Evolutionary conservation across 2,113 vertebrate species (phyloP).

Genomic region (Axis porcinus): DNA sequence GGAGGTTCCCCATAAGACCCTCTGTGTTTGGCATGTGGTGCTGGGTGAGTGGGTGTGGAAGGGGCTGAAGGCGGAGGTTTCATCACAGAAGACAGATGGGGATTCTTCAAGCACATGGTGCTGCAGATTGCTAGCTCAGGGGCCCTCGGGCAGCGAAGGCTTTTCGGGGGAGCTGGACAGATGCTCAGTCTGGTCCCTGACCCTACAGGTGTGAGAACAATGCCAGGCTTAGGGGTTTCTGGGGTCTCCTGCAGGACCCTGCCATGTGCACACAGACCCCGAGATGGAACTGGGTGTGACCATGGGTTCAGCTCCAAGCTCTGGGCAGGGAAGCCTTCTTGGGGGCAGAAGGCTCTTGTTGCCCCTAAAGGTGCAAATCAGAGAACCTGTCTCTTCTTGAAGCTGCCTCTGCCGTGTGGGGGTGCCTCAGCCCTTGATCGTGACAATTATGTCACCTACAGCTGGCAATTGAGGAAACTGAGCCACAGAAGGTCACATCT

Average conservation of each 20-base stretch:
- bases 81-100: neutral
- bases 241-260: neutral
- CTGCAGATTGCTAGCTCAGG: neutral
- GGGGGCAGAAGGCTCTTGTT: neutral
- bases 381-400: neutral
- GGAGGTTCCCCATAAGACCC: neutral
- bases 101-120: neutral
- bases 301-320: neutral
- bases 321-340: neutral
- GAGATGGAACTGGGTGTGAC: rapidly evolving
- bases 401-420: rapidly evolving
- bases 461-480: neutral
- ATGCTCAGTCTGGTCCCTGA: neutral
- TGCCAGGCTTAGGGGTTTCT: rapidly evolving
- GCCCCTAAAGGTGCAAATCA: neutral
- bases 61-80: no score
- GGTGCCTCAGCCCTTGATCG: rapidly evolving
- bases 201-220: neutral
- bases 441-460: no score
- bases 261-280: rapidly evolving
- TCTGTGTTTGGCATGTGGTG: neutral
- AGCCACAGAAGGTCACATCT: neutral
- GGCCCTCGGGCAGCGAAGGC: neutral
- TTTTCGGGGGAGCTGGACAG: neutral
- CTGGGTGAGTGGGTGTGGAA: no score